Base-by-base conservation (phyloP, 2,797 vertebrate genomes). In the Ctenochaetus hawaiiensis region DNA sequence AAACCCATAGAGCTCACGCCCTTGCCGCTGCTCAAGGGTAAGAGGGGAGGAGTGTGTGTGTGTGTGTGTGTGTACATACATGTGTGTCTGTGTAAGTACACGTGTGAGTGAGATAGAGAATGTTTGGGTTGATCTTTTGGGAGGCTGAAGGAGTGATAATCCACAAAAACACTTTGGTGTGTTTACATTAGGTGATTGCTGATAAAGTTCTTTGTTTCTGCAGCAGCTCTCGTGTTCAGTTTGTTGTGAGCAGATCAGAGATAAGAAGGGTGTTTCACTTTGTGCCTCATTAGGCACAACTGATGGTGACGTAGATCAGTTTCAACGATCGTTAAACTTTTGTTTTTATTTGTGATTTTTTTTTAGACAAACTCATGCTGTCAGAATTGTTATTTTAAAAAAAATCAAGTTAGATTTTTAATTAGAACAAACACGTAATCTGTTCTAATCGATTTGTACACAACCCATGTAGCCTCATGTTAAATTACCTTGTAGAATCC, bases 1-100 rank as follows among this genome's bases (percentile, higher is more conserved):
- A 99, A 99, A 96, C 97, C 98, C 87, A 98, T 99, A 34, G 98
- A 99, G 95, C 96, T 99, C 95, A 98, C 97, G 78, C 97, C 97
- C 81, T 95, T 99, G 94, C 97, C 98, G 39, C 96, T 98, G 95
- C 97, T 99, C 81, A 99, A 99, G 97, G 98, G 98, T 99, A 96
- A 97, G 96, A 56, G 17, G n/a, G 20, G 12, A 5, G 7, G 4
- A 6, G 3, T 1, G 2, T 6, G 22, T 17, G 71, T 14, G 59
- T 18, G 67, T 23, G 56, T 13, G 20, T 57, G 45, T 58, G 56
- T 72, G 16, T n/a, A n/a, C n/a, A n/a, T n/a, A n/a, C n/a, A n/a
- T 39, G 49, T 51, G 57, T 23, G 34, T 18, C 30, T 30, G 26
- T 30, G 26, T 30, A 4, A 3, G 4, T 26, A 30, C 26, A 30